These are phyloP conservation scores for Labroides dimidiatus DNA, from an alignment of 2,797 vertebrate genomes.

Conservation along the genomic window DNA sequence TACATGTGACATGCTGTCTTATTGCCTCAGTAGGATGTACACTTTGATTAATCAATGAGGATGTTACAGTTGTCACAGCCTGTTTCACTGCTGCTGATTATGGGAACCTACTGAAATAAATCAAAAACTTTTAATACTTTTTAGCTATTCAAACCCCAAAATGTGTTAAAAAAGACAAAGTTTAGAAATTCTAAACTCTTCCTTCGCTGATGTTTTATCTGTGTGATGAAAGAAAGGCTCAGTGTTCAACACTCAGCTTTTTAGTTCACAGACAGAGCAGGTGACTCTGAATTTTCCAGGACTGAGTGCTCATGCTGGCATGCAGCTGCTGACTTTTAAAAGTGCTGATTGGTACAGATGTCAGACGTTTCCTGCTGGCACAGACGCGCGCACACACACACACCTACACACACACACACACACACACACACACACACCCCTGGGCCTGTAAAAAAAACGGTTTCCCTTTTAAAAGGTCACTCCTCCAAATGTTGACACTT, in stretches of 20 bases:
- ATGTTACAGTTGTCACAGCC: background rate
- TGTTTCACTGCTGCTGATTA: background rate
- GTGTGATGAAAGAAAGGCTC: conserved; percentile 4
- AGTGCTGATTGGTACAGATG: conserved; percentile 69
- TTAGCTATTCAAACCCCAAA: background rate
- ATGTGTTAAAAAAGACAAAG: background rate
- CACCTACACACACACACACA: conserved; percentile 16
- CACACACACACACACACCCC: conserved; percentile 14
- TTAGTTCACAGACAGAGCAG: conserved; percentile 28
- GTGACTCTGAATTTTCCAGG: conserved; percentile 67
- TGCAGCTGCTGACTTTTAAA: conserved; percentile 75
- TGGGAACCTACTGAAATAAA: background rate
- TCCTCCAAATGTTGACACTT: conserved; percentile 59
- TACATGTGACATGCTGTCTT: too few species aligned
- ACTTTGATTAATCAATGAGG: too few species aligned
- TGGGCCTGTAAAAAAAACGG: conserved; percentile 21
- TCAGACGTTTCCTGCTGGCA: conserved; percentile 72
- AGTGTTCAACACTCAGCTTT: conserved; percentile 14
- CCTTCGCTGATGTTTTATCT: conserved; percentile 2
- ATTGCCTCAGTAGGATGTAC: too few species aligned
- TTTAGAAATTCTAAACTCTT: background rate
- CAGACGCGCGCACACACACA: conserved; percentile 12
- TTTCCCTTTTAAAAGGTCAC: conserved; percentile 68
- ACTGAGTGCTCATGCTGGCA: conserved; percentile 36
- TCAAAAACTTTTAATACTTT: background rate